Base-by-base conservation (phyloP, 2,113 vertebrate species). In the Amazona vittata region DNA sequence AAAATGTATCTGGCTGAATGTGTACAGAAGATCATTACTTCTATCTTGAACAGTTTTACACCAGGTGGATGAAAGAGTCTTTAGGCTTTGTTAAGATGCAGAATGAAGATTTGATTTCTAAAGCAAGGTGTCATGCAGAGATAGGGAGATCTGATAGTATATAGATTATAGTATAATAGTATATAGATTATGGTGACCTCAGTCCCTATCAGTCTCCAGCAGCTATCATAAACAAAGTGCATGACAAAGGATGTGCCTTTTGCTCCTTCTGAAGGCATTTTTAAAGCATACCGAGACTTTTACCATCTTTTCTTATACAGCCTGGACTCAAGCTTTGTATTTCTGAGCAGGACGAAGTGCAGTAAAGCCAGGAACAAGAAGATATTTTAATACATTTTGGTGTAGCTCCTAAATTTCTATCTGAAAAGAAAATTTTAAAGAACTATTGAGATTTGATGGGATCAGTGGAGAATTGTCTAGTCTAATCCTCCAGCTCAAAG, bases 91-190 rank as follows among this genome's bases (percentile, higher is more conserved):
- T 69, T 78, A 49, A 83, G 65, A 55, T 46, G 22, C 15, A 69
- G 75, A 84, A 81, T 46, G 69, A 87, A 94, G 73, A 82, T 93
- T 73, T 81, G 52, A 87, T 93, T 94, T 92, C 69, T 83, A 82
- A 93, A 85, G 65, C 39, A 63, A 87, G 60, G 24, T 63, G 60
- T 49, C 73, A n/a, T 68, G 43, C 50, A 25, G 69, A 64, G 80
- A 75, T 3, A 53, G 67, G 29, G 63, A 94, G 44, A 46, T 89
- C 46, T 76, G 68, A 70, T 43, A 12, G 20, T 15, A 12, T 41
- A 18, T 17, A 50, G 53, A 24, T 59, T 53, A 17, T 44, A 37
- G 65, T 83, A 37, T 9, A 37, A 70, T 41, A 12, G 20, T 16
- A 12, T 41, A 18, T 17, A 50, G 53, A 24, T 59, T 57, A 17